A percentile compares a stretch with the other conserved stretches of the same genome.
phyloP scores from a whole-genome alignment of 2,797 vertebrate species.

The Xerus rutilus region DNA sequence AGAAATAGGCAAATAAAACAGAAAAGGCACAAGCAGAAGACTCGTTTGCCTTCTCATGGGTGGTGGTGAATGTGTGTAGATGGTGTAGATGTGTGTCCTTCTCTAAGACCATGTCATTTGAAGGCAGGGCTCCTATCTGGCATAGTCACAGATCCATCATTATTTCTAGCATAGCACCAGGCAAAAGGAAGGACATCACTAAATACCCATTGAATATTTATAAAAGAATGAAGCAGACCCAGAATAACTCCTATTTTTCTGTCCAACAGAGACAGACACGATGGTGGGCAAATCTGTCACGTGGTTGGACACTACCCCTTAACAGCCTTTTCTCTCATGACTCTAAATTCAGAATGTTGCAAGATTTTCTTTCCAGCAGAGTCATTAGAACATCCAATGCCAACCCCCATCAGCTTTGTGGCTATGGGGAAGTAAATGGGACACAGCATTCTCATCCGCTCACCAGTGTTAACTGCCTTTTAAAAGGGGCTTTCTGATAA shows the following conservation, averaged over 20 bases:
- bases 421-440: neutral
- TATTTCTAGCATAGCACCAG: neutral
- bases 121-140: neutral
- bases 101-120: neutral
- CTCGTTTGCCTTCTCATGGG: neutral
- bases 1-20: neutral
- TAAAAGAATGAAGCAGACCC: constrained; percentile 32
- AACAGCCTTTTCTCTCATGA: neutral
- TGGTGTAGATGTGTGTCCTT: neutral
- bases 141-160: neutral
- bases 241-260: neutral
- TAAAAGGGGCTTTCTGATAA: constrained; percentile 71
- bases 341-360: neutral
- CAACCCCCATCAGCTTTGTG: neutral
- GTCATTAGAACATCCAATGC: neutral
- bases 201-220: neutral
- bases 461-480: constrained; percentile 48
- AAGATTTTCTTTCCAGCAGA: neutral
- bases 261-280: neutral
- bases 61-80: neutral
- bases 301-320: neutral
- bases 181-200: neutral
- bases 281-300: neutral
- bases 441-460: constrained; percentile 24
- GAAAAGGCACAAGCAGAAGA: neutral